A percentile compares a stretch with the other conserved stretches of the same genome.
phyloP scores from a whole-genome alignment of 1,140 invertebrate species.

The Microvelia longipes region DNA sequence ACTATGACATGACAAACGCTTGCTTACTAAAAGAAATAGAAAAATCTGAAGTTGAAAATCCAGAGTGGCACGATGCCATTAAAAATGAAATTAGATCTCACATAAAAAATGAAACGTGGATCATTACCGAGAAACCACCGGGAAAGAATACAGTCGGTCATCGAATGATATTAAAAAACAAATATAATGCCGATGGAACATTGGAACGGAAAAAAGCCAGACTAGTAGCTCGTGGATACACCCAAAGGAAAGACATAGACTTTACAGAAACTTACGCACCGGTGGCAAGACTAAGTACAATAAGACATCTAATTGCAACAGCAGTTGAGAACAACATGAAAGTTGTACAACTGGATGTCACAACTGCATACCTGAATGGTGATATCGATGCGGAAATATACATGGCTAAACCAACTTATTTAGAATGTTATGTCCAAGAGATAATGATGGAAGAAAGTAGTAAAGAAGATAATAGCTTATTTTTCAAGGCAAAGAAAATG shows the following conservation, averaged over 20 bases:
- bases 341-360: slow-evolving; percentile 28
- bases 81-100: neutral
- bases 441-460: neutral
- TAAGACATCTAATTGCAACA: slow-evolving; percentile 28
- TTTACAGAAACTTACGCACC: neutral
- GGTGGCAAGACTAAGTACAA: slow-evolving; percentile 13
- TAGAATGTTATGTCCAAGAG: neutral
- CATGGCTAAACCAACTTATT: neutral
- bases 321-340: slow-evolving; percentile 25
- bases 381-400: slow-evolving; percentile 25
- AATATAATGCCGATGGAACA: too few species aligned
- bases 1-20: slow-evolving; percentile 7
- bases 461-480: neutral
- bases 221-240: neutral
- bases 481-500: neutral
- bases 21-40: neutral
- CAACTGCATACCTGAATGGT: slow-evolving; percentile 32
- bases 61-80: neutral
- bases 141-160: neutral
- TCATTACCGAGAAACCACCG: neutral
- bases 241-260: neutral
- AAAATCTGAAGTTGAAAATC: neutral
- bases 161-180: too few species aligned
- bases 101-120: neutral
- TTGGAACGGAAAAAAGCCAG: neutral